These are phyloP conservation scores for Oegoconia quadripuncta DNA, from an alignment of 2,888 invertebrate species.

Conservation along the genomic window DNA sequence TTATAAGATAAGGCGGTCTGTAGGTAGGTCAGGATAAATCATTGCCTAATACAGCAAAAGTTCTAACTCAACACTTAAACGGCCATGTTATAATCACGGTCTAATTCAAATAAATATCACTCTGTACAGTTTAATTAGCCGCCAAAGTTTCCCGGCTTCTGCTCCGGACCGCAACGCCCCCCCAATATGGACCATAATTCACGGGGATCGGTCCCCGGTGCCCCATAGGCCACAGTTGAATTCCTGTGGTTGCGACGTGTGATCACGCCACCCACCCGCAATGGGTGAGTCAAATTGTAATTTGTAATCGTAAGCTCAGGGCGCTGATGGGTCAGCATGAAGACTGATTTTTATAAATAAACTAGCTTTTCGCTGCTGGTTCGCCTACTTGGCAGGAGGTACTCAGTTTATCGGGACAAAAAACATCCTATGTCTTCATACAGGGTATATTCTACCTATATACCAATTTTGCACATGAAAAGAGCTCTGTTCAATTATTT, in stretches of 20 bases:
- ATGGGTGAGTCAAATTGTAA: neutral
- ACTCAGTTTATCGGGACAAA: neutral
- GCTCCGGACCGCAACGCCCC: neutral
- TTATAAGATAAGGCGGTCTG: too few species aligned
- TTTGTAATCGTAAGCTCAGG: neutral
- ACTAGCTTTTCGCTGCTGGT: too few species aligned
- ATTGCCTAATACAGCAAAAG: neutral
- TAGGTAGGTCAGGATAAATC: too few species aligned
- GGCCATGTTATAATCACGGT: neutral
- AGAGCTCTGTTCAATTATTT: too few species aligned
- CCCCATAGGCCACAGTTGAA: slow-evolving; percentile 22
- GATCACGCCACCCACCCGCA: slow-evolving; percentile 24
- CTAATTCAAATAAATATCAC: slow-evolving; percentile 48
- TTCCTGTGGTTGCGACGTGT: slow-evolving; percentile 24
- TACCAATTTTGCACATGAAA: too few species aligned
- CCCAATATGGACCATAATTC: slow-evolving; percentile 35
- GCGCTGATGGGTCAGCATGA: too few species aligned
- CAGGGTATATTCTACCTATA: too few species aligned
- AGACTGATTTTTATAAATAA: too few species aligned
- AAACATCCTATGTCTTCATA: too few species aligned
- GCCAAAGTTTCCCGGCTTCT: slow-evolving; percentile 29
- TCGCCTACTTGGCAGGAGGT: neutral
- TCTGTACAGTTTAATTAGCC: slow-evolving; percentile 50
- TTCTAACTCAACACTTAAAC: neutral
- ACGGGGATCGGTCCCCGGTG: slow-evolving; percentile 41